Percentiles rank a stretch among this genome's conserved stretches.
phyloP scores from a whole-genome alignment of 2,113 vertebrate genomes.

The Leiothrix lutea region DNA sequence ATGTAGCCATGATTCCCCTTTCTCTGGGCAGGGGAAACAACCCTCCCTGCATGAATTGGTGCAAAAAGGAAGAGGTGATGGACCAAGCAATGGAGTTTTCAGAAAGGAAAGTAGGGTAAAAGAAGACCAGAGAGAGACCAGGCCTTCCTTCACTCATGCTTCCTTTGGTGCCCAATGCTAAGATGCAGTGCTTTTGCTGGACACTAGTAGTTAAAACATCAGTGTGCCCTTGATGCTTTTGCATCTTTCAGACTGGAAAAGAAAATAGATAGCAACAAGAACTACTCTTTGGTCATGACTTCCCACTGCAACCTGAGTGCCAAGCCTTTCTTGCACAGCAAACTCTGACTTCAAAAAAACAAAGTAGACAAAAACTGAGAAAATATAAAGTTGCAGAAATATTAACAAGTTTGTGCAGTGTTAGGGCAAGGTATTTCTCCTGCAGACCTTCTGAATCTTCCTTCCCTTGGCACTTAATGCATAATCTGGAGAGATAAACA shows the following conservation, averaged over 20 bases:
- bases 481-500: background rate
- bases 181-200: background rate
- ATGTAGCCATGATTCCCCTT: fast-evolving
- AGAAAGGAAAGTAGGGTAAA: background rate
- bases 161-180: background rate
- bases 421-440: background rate
- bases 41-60: fast-evolving
- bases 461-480: background rate
- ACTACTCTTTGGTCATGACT: background rate
- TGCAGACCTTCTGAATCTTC: background rate
- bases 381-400: background rate
- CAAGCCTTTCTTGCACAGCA: background rate
- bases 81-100: background rate
- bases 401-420: background rate
- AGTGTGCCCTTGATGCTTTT: background rate
- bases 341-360: background rate
- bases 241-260: background rate
- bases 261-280: background rate
- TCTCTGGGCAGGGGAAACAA: background rate
- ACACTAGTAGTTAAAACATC: background rate
- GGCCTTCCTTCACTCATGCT: background rate
- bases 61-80: background rate
- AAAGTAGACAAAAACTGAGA: background rate
- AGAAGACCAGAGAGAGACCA: background rate
- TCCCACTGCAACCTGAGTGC: background rate